A percentile compares a stretch with the other conserved stretches of the same genome.
These are phyloP conservation scores for Gryon sp. DNA, from an alignment of 1,140 invertebrate species.

Conservation along the genomic window DNA sequence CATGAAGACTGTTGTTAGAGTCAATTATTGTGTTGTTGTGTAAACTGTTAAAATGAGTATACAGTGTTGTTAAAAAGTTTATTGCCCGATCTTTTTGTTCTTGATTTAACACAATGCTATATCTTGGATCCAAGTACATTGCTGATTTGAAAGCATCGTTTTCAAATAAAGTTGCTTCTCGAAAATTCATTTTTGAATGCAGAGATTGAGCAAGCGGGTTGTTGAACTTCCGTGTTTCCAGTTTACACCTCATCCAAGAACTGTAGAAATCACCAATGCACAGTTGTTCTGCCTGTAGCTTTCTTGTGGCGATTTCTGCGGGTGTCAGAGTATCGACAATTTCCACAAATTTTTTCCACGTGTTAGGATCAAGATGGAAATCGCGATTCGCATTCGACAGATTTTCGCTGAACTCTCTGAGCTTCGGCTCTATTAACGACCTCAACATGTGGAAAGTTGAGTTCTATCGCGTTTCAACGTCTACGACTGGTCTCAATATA, in stretches of 20 bases:
- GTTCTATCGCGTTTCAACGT: background rate
- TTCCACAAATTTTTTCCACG: conserved; percentile 1
- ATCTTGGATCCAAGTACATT: conserved; percentile 2
- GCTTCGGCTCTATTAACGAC: background rate
- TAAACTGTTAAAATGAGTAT: background rate
- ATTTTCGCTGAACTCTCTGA: background rate
- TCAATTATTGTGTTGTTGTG: background rate
- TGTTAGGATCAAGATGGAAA: background rate
- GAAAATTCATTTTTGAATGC: background rate
- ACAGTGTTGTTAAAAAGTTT: background rate
- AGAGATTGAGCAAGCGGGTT: background rate
- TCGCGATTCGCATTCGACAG: background rate
- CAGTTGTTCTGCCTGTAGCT: background rate
- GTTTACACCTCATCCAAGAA: background rate
- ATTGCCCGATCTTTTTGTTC: background rate
- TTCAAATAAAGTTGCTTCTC: background rate
- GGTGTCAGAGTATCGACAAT: conserved; percentile 5
- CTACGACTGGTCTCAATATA: background rate
- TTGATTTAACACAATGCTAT: background rate
- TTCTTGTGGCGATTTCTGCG: background rate
- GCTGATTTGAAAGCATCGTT: conserved; percentile 10
- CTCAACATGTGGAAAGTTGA: conserved; percentile 4
- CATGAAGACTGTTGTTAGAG: too few species aligned
- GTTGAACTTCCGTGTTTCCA: background rate
- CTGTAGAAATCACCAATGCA: conserved; percentile 6